Evolutionary conservation across 2,113 vertebrate genomes (phyloP), one percentile per base, ranked within the genome.

Genomic region (Anas platyrhynchos): DNA sequence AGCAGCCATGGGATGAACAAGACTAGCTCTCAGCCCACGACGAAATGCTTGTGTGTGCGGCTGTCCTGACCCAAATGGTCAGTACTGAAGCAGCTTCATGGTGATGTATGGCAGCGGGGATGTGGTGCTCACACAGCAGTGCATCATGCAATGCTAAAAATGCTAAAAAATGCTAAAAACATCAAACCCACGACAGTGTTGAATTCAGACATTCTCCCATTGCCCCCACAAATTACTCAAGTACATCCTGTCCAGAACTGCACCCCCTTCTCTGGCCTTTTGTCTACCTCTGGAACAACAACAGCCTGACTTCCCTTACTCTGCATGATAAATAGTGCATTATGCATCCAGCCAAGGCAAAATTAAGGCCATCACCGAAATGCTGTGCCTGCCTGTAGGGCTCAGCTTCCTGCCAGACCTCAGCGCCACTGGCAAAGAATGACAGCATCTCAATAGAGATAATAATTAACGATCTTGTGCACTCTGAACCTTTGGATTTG

Each of bases 341-440:
- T 81, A 68, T 72, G 88, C 73, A 94, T 48, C 16, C 3, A 5
- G 66, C 0, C 1, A 52, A 91, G 54, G 83, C 68, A 50, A 79
- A 95, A 91, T 88, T 68, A 83, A 87, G 54, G 54, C 31, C 52
- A 44, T 81, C 34, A 54, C 54, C 44, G 44, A 89, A 94, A 77
- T 34, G 13, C 26, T 67, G 56, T 68, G 56, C 79, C 59, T 83
- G 66, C 62, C 85, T 0, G 0, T 26, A 71, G 65, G 79, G 65
- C 79, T 67, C 26, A 83, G 48, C 73, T 78, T 36, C 50, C 72
- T 90, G 93, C 69, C 88, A 93, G 93, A 80, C 76, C 69, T 94
- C 83, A 65, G 56, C 5, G 4, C 36, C 61, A 16, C 68, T 56
- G 79, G 83, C 76, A 95, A 89, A 91, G 65, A 67, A 36, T 29